Conservation (phyloP, 2,113 vertebrate genomes). For the Cololabis saira region DNA sequence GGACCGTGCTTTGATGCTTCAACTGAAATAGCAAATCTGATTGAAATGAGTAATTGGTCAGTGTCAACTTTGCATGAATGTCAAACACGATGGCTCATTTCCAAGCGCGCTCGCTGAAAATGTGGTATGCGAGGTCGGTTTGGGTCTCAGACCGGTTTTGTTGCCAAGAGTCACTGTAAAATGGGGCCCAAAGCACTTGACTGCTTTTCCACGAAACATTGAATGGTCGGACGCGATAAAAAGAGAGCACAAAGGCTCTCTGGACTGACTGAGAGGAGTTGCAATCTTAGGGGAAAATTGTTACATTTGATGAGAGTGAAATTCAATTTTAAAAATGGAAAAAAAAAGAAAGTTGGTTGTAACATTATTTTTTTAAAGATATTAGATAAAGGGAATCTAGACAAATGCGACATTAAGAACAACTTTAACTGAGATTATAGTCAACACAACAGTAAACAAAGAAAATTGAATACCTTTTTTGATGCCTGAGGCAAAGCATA, state of each 20-base stretch:
- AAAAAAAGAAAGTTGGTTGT: not conserved
- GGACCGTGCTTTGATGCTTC: constrained; percentile 32
- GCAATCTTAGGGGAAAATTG: constrained; percentile 15
- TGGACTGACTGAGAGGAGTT: constrained; percentile 19
- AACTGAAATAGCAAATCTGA: constrained; percentile 51
- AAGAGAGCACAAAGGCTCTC: constrained; percentile 8
- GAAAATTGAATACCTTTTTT: too few species aligned
- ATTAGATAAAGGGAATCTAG: not conserved
- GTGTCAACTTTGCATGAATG: constrained; percentile 21
- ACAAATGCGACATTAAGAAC: not conserved
- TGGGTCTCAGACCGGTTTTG: constrained; percentile 2
- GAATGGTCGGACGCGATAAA: constrained; percentile 3
- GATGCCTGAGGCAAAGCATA: too few species aligned
- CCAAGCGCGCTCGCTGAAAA: not conserved
- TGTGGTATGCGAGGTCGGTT: not conserved
- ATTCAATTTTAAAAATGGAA: constrained; percentile 12
- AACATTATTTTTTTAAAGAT: not conserved
- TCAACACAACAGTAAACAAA: not conserved
- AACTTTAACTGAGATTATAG: too few species aligned
- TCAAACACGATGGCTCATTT: constrained; percentile 3
- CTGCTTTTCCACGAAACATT: constrained; percentile 10
- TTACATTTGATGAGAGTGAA: constrained; percentile 7
- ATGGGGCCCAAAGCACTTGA: constrained; percentile 1
- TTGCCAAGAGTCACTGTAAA: constrained; percentile 16
- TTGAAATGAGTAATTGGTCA: constrained; percentile 34